phyloP scores from a whole-genome alignment of 2,888 invertebrate genomes.

The Megastigmus dorsalis region DNA sequence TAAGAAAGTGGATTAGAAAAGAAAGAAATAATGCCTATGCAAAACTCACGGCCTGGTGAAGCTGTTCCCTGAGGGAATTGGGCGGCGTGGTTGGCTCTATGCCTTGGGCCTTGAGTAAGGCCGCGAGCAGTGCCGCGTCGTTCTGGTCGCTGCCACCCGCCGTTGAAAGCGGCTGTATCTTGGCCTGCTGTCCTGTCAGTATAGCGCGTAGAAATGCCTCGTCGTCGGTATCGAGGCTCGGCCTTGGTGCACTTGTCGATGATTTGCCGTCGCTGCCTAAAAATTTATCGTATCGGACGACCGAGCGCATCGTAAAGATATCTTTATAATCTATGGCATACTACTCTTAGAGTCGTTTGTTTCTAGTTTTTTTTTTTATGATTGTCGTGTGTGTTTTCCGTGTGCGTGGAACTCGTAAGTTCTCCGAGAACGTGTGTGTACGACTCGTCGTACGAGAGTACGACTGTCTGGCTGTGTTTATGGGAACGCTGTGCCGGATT shows the following conservation, averaged over 20 bases:
- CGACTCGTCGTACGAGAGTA: no score
- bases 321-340: no score
- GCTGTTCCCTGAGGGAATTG: conserved; percentile 78
- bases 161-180: conserved; percentile 61
- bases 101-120: conserved; percentile 82
- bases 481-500: no score
- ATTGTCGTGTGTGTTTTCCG: no score
- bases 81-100: conserved; percentile 82
- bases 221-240: conserved; percentile 57
- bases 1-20: background rate
- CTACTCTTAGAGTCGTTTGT: no score
- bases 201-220: conserved; percentile 67
- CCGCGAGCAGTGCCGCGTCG: conserved; percentile 83
- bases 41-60: conserved; percentile 77
- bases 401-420: no score
- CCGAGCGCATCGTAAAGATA: no score
- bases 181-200: conserved; percentile 62
- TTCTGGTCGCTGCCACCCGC: conserved; percentile 73
- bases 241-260: background rate
- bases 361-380: no score
- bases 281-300: no score
- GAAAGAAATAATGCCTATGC: background rate
- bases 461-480: no score
- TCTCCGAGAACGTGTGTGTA: no score
- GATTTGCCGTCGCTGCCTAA: background rate